phyloP scores from a whole-genome alignment of 2,797 vertebrate species.

The Gallinago stenura region DNA sequence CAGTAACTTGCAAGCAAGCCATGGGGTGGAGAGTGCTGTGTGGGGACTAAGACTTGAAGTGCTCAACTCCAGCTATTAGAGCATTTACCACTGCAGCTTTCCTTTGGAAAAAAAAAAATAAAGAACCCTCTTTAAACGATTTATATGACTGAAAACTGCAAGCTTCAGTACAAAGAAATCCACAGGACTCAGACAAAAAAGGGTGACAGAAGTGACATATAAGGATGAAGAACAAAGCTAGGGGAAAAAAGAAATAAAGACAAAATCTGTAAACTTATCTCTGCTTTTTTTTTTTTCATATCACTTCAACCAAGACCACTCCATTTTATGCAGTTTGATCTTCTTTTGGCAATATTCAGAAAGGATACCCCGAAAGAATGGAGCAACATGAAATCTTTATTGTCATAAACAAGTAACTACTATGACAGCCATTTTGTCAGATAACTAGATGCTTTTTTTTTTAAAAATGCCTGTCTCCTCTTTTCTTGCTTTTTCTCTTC shows the following conservation, averaged over 20 bases:
- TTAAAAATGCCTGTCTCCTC: background rate
- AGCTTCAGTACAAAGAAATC: background rate
- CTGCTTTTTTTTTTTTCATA: background rate
- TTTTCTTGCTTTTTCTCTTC: background rate
- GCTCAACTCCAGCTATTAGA: background rate
- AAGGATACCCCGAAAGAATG: background rate
- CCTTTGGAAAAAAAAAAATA: background rate
- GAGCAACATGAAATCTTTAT: background rate
- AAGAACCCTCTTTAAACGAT: background rate
- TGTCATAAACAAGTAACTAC: background rate
- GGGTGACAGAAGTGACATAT: background rate
- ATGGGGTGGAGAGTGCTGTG: background rate
- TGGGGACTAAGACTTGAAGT: background rate
- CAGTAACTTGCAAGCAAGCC: background rate
- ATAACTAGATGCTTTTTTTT: background rate
- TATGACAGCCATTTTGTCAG: background rate
- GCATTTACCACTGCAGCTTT: background rate
- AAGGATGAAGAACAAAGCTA: background rate
- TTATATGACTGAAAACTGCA: background rate
- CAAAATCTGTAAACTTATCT: background rate
- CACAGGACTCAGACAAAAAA: background rate
- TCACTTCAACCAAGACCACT: background rate
- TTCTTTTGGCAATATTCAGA: background rate
- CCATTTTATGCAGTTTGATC: background rate
- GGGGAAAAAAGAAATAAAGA: background rate